Base-by-base conservation (phyloP, 2,113 vertebrate species). In the Brachyhypopomus occidentalis region DNA sequence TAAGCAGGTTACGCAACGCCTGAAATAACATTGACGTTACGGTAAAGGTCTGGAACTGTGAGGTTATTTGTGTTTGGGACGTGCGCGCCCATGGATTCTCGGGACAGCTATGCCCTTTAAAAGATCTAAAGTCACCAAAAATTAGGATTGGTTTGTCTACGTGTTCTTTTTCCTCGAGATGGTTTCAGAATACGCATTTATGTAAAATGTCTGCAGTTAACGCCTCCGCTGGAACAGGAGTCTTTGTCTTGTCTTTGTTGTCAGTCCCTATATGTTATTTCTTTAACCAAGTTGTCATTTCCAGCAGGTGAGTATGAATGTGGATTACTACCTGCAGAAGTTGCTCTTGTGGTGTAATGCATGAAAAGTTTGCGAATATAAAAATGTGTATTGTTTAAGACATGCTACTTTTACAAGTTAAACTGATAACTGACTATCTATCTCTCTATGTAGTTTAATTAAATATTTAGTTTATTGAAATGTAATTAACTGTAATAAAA, bases 261-360 rank as follows among this genome's bases (percentile, higher is more conserved):
- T 95, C 96, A 84, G 95, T 97, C 84, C 96, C 96, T 64, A 91
- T 92, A 86, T 95, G 95, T 34, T 96, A 94, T 81, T 84, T 95
- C 78, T 95, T 95, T 85, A 97, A 97, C 87, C 90, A 90, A 52
- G 83, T 95, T 75, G 91, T 93, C 36, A 91, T 92, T 87, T 88
- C 75, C 84, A 89, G 88, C 83, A 93, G 95, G 96, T 97, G 90
- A 94, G 94, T 89, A 14, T 52, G 12, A 45, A 45, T 45, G 2
- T 45, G 41, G 9, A 45, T 3, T 12, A 52, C 45, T 14, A 14
- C 8, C 9, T 52, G 45, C 45, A 14, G 45, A 52, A 52, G 45
- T 52, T 52, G 45, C 12, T 52, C 45, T 52, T 14, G 45, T 14
- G 45, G 45, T 52, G 8, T 14, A 52, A 52, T 14, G 45, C 45